These are phyloP conservation scores for Baccha elongata DNA, from an alignment of 2,888 invertebrate species.

Conservation along the genomic window DNA sequence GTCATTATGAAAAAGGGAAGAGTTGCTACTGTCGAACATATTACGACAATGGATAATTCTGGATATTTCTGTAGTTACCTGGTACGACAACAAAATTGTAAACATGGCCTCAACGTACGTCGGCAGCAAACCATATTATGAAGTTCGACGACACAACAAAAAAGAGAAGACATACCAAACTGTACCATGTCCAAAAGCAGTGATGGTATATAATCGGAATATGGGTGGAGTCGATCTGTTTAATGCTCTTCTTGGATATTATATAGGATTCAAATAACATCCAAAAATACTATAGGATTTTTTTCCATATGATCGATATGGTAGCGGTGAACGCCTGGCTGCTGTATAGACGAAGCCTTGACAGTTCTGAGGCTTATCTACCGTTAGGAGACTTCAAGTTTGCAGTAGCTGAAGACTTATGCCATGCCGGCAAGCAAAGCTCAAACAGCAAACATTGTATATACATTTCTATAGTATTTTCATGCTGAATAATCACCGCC, in stretches of 20 bases:
- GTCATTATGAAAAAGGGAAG: no score
- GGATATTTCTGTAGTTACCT: constrained; percentile 47
- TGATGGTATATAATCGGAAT: constrained; percentile 24
- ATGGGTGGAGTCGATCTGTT: constrained; percentile 51
- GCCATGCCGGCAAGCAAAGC: neutral
- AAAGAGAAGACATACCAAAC: constrained; percentile 50
- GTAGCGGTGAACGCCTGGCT: constrained; percentile 6
- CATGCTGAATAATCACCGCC: no score
- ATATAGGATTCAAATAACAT: constrained; percentile 13
- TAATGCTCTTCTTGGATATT: constrained; percentile 40
- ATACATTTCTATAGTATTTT: no score
- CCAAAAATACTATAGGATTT: constrained; percentile 1
- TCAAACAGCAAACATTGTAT: no score
- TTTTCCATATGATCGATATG: constrained; percentile 17
- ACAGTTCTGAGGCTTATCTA: neutral
- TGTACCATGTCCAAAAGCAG: constrained; percentile 38
- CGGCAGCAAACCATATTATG: constrained; percentile 42
- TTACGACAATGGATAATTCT: constrained; percentile 41
- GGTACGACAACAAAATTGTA: constrained; percentile 52
- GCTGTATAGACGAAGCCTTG: neutral
- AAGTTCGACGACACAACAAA: constrained; percentile 47
- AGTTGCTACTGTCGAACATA: constrained; percentile 40
- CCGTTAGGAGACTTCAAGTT: neutral
- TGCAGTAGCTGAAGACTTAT: neutral
- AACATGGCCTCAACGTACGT: neutral